These are phyloP conservation scores for Noctua janthina DNA, from an alignment of 2,888 invertebrate species.

Conservation along the genomic window DNA sequence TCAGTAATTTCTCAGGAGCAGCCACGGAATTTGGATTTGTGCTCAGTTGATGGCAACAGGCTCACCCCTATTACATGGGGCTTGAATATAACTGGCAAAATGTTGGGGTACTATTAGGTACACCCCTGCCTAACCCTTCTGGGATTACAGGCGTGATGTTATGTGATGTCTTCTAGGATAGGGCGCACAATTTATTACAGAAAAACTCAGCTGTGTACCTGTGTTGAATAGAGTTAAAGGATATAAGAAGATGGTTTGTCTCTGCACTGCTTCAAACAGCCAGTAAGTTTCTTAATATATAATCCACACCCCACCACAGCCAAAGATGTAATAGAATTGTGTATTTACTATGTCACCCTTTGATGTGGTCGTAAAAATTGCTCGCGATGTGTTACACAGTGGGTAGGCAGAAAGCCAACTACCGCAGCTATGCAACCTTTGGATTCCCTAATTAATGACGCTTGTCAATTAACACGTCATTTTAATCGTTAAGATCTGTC, in stretches of 20 bases:
- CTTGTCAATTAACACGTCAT: slow-evolving; percentile 57
- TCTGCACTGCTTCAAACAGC: not conserved
- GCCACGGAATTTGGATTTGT: too few species aligned
- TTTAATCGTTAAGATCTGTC: slow-evolving; percentile 53
- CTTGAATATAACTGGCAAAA: too few species aligned
- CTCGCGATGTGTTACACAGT: slow-evolving; percentile 45
- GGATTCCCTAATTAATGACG: slow-evolving; percentile 45
- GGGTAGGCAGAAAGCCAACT: slow-evolving; percentile 52
- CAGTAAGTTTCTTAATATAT: not conserved
- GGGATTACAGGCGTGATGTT: not conserved
- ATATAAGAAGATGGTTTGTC: not conserved
- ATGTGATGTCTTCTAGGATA: not conserved
- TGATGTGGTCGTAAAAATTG: slow-evolving; percentile 56
- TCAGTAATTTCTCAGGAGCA: too few species aligned
- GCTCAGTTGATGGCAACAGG: too few species aligned
- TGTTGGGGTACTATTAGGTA: not conserved
- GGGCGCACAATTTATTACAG: not conserved
- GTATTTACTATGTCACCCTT: slow-evolving; percentile 39
- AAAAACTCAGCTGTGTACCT: too few species aligned
- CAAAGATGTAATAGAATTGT: slow-evolving; percentile 34
- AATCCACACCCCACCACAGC: not conserved
- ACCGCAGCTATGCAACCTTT: slow-evolving; percentile 54
- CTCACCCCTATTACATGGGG: too few species aligned
- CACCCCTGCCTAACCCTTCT: not conserved
- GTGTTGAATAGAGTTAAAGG: not conserved